These are phyloP conservation scores for Eupeodes latifasciatus DNA, from an alignment of 2,888 invertebrate genomes.

Conservation along the genomic window DNA sequence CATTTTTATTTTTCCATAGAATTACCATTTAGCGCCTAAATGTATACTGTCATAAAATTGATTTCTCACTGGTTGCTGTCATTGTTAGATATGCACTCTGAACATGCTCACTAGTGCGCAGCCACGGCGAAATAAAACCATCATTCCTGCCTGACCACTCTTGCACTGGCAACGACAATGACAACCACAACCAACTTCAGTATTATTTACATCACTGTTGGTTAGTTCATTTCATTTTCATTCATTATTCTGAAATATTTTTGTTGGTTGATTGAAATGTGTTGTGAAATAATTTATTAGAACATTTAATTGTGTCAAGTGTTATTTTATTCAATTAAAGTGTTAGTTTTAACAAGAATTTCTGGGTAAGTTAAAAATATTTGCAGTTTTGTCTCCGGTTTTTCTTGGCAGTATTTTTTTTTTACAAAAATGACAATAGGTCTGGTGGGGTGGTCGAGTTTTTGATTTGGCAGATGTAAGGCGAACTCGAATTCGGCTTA, in stretches of 20 bases:
- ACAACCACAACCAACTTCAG: slow-evolving; percentile 60
- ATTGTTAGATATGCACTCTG: not conserved
- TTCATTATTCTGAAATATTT: not conserved
- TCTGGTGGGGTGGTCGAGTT: not conserved
- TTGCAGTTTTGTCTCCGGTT: slow-evolving; percentile 6
- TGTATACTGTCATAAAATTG: slow-evolving; percentile 7
- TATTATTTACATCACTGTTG: slow-evolving; percentile 72
- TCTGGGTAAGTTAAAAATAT: not conserved
- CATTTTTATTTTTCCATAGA: not conserved
- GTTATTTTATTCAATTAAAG: not conserved
- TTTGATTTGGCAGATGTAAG: slow-evolving; percentile 23
- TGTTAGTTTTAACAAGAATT: not conserved
- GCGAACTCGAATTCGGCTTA: slow-evolving; percentile 9
- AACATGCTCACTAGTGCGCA: slow-evolving; percentile 7
- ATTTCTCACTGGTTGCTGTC: not conserved
- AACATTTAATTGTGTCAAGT: slow-evolving; percentile 11
- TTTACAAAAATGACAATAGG: not conserved
- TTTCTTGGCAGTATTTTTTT: not conserved
- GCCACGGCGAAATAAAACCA: not conserved
- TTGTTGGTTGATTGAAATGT: not conserved
- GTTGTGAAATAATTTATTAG: slow-evolving; percentile 34
- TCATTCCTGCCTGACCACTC: not conserved
- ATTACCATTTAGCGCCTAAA: slow-evolving; percentile 53
- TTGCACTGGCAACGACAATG: too few relatives aligned
- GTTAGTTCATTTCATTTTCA: not conserved